Evolutionary conservation across 1,140 invertebrate genomes (phyloP).

Genomic region (Drosophila azteca): DNA sequence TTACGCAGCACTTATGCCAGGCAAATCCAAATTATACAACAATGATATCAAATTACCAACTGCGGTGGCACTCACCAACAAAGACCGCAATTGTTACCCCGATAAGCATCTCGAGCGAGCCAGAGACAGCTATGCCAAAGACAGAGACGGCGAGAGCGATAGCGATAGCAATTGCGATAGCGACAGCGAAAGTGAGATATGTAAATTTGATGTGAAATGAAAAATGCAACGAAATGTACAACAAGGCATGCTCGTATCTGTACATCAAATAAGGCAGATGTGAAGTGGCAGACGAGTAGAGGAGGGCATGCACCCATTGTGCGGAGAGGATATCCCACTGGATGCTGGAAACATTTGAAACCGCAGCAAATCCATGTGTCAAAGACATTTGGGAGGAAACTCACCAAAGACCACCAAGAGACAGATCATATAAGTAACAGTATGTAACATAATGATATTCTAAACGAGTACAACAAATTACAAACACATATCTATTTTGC

Average conservation of each 20-base stretch:
- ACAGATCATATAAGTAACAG: too few relatives aligned
- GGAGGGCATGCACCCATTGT: too few relatives aligned
- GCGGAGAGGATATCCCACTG: neutral
- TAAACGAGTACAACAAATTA: too few relatives aligned
- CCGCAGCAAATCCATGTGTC: too few relatives aligned
- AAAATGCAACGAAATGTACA: constrained; percentile 56
- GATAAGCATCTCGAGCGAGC: constrained; percentile 54
- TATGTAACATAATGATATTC: too few relatives aligned
- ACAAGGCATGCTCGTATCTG: constrained; percentile 1
- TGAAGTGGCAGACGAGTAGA: constrained; percentile 7
- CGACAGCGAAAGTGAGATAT: constrained; percentile 36
- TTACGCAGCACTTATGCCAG: constrained; percentile 81
- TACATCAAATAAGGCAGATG: constrained; percentile 36
- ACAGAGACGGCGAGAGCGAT: constrained; percentile 13
- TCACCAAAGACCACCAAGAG: too few relatives aligned
- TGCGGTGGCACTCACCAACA: constrained; percentile 28
- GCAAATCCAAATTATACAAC: constrained; percentile 81
- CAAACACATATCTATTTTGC: too few relatives aligned
- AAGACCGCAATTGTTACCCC: constrained; percentile 73
- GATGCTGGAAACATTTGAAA: neutral
- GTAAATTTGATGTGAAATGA: constrained; percentile 67
- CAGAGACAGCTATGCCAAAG: neutral
- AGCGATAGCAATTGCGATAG: constrained; percentile 10
- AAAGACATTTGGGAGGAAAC: too few relatives aligned
- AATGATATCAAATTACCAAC: constrained; percentile 80